phyloP scores from a whole-genome alignment of 2,113 vertebrate genomes.

The Rhinoderma darwinii region DNA sequence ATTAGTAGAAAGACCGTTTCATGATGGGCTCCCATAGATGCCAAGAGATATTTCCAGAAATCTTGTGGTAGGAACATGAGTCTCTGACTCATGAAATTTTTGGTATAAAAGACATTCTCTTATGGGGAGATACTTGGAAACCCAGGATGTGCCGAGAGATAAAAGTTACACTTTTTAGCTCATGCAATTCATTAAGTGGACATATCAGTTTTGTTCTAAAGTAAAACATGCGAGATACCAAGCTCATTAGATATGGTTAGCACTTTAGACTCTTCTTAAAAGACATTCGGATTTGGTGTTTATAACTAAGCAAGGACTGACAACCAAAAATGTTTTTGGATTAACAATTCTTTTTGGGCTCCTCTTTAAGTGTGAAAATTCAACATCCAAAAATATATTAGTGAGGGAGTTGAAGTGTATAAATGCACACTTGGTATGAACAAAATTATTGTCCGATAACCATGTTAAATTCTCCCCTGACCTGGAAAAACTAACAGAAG shows the following conservation, averaged over 20 bases:
- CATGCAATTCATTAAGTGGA: constrained; percentile 34
- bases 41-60: not conserved
- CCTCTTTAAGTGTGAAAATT: not conserved
- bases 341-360: not conserved
- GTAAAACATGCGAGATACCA: constrained; percentile 31
- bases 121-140: not conserved
- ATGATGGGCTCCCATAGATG: not conserved
- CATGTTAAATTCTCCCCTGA: not conserved
- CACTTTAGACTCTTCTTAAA: not conserved
- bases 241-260: not conserved
- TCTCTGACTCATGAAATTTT: not conserved
- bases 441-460: constrained; percentile 10
- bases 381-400: not conserved
- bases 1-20: not conserved
- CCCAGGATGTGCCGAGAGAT: not conserved
- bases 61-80: not conserved
- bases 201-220: constrained; percentile 3
- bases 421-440: not conserved
- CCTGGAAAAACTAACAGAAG: constrained; percentile 28
- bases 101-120: not conserved
- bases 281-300: not conserved
- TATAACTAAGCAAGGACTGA: not conserved
- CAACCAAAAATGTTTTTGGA: not conserved
- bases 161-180: not conserved
- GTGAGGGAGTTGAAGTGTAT: not conserved